A percentile compares a stretch with the other conserved stretches of the same genome.
Evolutionary conservation across 2,113 vertebrate species (phyloP).

Genomic region (Sylvilagus bachmani): DNA sequence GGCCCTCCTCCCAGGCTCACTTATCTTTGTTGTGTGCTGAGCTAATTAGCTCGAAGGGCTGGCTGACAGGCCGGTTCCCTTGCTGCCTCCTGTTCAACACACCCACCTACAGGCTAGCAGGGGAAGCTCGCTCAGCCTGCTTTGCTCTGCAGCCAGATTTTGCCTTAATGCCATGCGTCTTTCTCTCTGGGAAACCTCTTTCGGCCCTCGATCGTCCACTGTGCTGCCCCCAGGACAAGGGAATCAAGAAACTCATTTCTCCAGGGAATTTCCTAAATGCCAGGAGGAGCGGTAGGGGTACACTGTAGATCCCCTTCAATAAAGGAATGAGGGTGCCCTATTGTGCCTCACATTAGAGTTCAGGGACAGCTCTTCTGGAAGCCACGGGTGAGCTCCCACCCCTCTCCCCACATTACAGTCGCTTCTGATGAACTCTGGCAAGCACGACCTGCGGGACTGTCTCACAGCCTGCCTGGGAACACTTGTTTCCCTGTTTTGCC

Average conservation of each 20-base stretch:
- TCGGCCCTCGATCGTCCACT: not conserved
- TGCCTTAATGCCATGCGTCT: constrained; percentile 51
- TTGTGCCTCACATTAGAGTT: not conserved
- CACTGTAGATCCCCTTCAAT: not conserved
- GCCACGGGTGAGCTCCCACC: not conserved
- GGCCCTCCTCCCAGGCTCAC: constrained; percentile 89
- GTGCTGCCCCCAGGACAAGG: not conserved
- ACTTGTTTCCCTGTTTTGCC: not conserved
- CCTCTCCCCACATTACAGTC: not conserved
- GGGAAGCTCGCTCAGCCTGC: constrained; percentile 77
- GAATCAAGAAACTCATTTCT: constrained; percentile 47
- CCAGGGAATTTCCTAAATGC: constrained; percentile 30
- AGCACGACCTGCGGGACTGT: not conserved
- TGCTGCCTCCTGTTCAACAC: constrained; percentile 85
- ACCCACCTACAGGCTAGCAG: constrained; percentile 85
- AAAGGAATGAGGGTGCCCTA: not conserved
- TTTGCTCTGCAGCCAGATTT: constrained; percentile 72
- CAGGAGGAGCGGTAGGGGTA: not conserved
- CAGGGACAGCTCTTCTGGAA: not conserved
- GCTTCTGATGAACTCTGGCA: not conserved
- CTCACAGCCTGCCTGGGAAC: not conserved
- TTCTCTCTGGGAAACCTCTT: constrained; percentile 63
- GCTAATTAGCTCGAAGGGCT: constrained; percentile 92
- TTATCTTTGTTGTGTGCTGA: constrained; percentile 92
- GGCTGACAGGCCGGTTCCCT: constrained; percentile 85